Percentiles rank a stretch among this genome's conserved stretches.
Conservation (phyloP, 2,113 vertebrate genomes). For the Acinonyx jubatus region DNA sequence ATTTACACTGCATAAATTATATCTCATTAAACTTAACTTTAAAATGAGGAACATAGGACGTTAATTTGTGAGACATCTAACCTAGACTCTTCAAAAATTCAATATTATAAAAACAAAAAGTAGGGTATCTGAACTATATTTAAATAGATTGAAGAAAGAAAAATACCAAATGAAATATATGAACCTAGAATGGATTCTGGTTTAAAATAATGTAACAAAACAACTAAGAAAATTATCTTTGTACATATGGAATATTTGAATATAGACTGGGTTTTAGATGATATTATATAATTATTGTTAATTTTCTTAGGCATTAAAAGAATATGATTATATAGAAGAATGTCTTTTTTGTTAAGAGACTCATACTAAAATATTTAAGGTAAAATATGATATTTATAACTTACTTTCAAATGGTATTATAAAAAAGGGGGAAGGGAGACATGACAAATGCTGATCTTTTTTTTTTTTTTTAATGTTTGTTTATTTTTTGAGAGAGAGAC, state of each 20-base stretch:
- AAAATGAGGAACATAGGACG: neutral
- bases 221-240: neutral
- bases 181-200: neutral
- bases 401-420: neutral
- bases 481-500: neutral
- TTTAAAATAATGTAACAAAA: slow-evolving; percentile 11
- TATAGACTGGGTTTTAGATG: neutral
- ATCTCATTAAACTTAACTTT: neutral
- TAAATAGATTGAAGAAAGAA: neutral
- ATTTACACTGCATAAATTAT: neutral
- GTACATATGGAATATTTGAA: neutral
- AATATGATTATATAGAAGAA: neutral
- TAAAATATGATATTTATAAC: neutral
- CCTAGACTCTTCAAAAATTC: slow-evolving; percentile 11
- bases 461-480: neutral
- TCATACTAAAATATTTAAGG: neutral
- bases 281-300: slow-evolving; percentile 6
- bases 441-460: neutral
- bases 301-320: slow-evolving; percentile 18
- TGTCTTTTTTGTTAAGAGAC: neutral
- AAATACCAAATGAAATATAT: neutral
- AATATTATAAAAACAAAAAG: neutral
- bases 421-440: neutral
- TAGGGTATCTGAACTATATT: neutral
- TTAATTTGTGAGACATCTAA: neutral